phyloP scores from a whole-genome alignment of 2,113 vertebrate genomes.

The Elaphurus davidianus region DNA sequence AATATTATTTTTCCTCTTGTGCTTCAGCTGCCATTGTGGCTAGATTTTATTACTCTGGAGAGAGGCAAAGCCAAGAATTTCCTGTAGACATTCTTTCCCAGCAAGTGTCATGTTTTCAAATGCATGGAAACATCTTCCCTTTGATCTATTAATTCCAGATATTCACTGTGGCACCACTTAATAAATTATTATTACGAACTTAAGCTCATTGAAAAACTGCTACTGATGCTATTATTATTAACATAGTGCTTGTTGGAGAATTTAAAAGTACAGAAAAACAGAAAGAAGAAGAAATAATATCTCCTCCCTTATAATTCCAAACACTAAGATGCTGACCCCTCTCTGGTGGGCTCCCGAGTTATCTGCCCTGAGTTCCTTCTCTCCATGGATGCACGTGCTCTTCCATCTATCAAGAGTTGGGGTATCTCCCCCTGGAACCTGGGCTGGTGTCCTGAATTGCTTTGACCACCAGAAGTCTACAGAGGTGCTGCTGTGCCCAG shows the following conservation, averaged over 20 bases:
- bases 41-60: conserved; percentile 60
- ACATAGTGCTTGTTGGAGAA: background rate
- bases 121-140: background rate
- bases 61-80: conserved; percentile 56
- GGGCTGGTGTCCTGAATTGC: background rate
- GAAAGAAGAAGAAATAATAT: background rate
- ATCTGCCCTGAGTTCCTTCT: background rate
- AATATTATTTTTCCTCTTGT: conserved; percentile 35
- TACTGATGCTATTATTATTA: background rate
- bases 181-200: background rate
- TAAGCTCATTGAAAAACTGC: background rate
- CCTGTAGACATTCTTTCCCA: conserved; percentile 51
- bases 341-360: background rate
- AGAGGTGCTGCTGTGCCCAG: background rate
- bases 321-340: background rate
- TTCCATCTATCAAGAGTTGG: background rate
- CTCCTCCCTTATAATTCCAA: background rate
- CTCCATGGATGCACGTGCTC: background rate
- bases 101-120: conserved; percentile 69
- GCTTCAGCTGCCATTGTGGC: conserved; percentile 32
- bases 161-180: background rate
- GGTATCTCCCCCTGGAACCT: background rate
- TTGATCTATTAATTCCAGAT: background rate
- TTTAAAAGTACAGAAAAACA: background rate
- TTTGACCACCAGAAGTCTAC: background rate